Evolutionary conservation across 2,797 vertebrate species (phyloP).

Genomic region (Gastrophryne carolinensis): DNA sequence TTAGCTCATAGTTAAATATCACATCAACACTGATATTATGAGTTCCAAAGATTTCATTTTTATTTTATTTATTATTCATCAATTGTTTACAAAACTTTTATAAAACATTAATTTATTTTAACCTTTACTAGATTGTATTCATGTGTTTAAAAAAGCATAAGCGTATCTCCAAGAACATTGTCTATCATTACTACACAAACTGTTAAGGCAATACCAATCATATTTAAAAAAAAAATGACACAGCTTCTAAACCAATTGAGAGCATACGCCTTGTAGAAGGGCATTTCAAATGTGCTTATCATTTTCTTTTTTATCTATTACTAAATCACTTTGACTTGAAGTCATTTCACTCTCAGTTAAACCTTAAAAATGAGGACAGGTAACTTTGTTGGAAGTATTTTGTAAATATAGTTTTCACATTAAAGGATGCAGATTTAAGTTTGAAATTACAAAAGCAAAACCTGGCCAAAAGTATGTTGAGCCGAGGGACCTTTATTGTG

Average conservation of each 20-base stretch:
- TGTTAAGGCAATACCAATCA: not conserved
- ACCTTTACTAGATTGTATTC: slow-evolving; percentile 3
- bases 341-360: not conserved
- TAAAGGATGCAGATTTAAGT: too few relatives aligned
- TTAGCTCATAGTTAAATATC: too few relatives aligned
- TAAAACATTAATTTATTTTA: not conserved
- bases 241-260: not conserved
- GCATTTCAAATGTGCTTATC: not conserved
- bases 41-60: too few relatives aligned
- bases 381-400: too few relatives aligned
- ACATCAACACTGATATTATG: too few relatives aligned
- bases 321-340: not conserved
- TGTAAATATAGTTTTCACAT: too few relatives aligned
- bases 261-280: not conserved
- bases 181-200: not conserved
- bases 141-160: slow-evolving; percentile 26
- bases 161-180: slow-evolving; percentile 22
- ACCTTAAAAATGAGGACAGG: too few relatives aligned
- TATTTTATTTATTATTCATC: too few relatives aligned
- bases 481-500: too few relatives aligned
- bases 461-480: too few relatives aligned
- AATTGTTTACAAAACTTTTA: too few relatives aligned
- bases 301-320: slow-evolving; percentile 5
- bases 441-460: too few relatives aligned
- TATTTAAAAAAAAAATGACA: slow-evolving; percentile 12